Evolutionary conservation across 2,888 invertebrate genomes (phyloP).

Genomic region (Hanleya hanleyi): DNA sequence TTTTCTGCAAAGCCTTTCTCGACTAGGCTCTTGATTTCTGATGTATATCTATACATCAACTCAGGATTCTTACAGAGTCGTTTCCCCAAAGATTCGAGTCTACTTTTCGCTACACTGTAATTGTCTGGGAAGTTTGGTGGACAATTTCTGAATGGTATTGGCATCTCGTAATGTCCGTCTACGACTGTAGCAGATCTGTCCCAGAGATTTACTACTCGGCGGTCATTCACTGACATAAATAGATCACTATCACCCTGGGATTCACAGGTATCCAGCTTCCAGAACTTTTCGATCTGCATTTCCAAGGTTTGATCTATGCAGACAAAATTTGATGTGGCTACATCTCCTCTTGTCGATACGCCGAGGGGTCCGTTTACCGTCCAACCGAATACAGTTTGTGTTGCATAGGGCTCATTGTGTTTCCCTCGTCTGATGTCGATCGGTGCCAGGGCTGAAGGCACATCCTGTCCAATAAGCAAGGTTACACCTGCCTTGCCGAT

Average conservation of each 20-base stretch:
- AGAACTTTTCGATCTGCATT: constrained; percentile 83
- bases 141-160: constrained; percentile 21
- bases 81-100: neutral
- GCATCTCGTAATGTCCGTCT: constrained; percentile 18
- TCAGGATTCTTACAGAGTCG: neutral
- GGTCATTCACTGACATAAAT: constrained; percentile 83
- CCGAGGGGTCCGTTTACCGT: constrained; percentile 19
- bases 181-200: neutral
- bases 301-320: constrained; percentile 82
- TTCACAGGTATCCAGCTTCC: constrained; percentile 18
- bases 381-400: constrained; percentile 24
- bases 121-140: constrained; percentile 1
- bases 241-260: constrained; percentile 82
- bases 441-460: neutral
- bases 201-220: constrained; percentile 3
- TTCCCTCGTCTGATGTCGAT: neutral
- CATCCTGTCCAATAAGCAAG: neutral
- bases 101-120: neutral
- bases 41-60: neutral
- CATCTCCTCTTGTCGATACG: neutral
- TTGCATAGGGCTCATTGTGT: constrained; percentile 22
- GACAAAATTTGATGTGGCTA: constrained; percentile 8
- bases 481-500: neutral
- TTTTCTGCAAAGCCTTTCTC: neutral
- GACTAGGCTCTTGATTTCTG: neutral